A percentile compares a stretch with the other conserved stretches of the same genome.
phyloP scores from a whole-genome alignment of 2,113 vertebrate genomes.

The Mustela lutreola region DNA sequence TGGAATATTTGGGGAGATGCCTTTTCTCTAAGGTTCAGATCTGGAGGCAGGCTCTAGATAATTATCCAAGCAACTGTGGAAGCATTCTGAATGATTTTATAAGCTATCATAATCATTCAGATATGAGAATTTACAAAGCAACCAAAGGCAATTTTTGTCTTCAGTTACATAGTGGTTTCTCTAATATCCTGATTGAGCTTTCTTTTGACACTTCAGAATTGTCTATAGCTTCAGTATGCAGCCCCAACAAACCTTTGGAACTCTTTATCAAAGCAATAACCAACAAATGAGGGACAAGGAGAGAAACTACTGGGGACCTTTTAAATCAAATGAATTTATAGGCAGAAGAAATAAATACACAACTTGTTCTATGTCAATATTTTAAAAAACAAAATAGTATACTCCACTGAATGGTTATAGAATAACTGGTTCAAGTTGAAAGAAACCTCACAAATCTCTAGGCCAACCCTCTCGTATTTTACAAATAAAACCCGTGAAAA shows the following conservation, averaged over 20 bases:
- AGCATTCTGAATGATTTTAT: constrained; percentile 32
- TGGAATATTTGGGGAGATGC: not conserved
- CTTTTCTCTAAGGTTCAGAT: constrained; percentile 55
- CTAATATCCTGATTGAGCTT: constrained; percentile 10
- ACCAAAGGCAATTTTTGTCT: constrained; percentile 48
- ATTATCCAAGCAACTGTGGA: constrained; percentile 13
- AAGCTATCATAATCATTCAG: constrained; percentile 12
- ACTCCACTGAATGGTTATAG: not conserved
- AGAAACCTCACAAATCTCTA: constrained; percentile 41
- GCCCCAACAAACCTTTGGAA: not conserved
- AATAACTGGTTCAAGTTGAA: constrained; percentile 1
- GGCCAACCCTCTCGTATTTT: not conserved
- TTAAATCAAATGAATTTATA: constrained; percentile 40
- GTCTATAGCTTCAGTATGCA: not conserved
- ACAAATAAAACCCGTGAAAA: constrained; percentile 56
- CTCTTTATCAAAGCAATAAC: constrained; percentile 52
- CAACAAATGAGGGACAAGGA: not conserved
- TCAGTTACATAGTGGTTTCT: constrained; percentile 23
- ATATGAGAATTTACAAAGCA: constrained; percentile 44
- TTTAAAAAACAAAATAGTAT: not conserved
- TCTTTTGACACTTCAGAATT: constrained; percentile 5
- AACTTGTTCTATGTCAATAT: not conserved
- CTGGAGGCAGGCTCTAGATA: constrained; percentile 36
- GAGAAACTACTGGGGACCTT: constrained; percentile 8
- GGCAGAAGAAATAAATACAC: constrained; percentile 52